Conservation (phyloP, 2,888 invertebrate genomes). For the Dexiosoma caninum region DNA sequence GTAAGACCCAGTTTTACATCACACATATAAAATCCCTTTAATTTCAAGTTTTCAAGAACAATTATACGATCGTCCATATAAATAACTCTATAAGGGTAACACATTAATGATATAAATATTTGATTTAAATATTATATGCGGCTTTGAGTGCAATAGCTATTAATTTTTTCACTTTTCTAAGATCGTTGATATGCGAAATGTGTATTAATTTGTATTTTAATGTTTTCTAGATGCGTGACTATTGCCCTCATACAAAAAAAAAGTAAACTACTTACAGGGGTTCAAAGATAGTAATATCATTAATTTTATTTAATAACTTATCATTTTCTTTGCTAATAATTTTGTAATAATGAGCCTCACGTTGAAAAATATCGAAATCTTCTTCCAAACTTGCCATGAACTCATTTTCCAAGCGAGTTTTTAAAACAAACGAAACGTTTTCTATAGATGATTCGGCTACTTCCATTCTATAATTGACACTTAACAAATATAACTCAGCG, state of each 20-base stretch:
- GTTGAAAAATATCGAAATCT: conserved; percentile 68
- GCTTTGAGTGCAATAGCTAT: too few relatives aligned
- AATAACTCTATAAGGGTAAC: conserved; percentile 64
- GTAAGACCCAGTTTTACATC: conserved; percentile 79
- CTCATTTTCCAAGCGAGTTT: conserved; percentile 68
- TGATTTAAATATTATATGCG: neutral
- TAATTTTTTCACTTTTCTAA: too few relatives aligned
- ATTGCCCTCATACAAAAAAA: neutral
- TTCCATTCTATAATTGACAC: conserved; percentile 60
- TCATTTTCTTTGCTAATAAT: conserved; percentile 65
- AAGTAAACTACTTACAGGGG: conserved; percentile 66
- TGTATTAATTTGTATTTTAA: too few relatives aligned
- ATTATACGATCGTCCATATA: conserved; percentile 69
- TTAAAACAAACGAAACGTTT: conserved; percentile 67
- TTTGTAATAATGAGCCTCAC: conserved; percentile 68
- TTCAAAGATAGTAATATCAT: conserved; percentile 67
- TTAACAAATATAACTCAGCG: conserved; percentile 68
- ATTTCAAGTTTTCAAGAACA: conserved; percentile 79
- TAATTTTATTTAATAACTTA: conserved; percentile 64
- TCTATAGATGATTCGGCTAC: conserved; percentile 42
- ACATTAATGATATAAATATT: too few relatives aligned
- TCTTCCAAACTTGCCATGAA: conserved; percentile 67
- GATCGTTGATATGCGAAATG: too few relatives aligned
- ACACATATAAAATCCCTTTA: conserved; percentile 78
- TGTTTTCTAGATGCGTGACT: too few relatives aligned